phyloP scores from a whole-genome alignment of 2,888 invertebrate species.

The Cancer borealis region DNA sequence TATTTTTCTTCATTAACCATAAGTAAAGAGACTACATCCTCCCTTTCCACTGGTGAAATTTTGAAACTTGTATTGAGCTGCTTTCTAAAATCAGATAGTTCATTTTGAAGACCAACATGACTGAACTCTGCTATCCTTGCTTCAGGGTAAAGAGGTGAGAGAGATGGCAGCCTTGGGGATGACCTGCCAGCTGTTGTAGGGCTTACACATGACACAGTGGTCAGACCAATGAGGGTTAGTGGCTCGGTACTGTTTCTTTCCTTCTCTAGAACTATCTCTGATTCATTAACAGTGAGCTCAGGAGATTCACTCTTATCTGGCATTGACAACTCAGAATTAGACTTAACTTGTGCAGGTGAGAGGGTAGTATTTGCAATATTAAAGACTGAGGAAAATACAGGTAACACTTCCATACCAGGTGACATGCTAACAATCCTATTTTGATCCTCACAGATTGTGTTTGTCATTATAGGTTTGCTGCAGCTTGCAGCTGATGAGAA shows the following conservation, averaged over 20 bases:
- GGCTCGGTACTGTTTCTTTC: neutral
- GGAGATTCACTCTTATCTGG: neutral
- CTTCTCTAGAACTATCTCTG: neutral
- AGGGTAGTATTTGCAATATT: neutral
- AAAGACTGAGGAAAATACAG: conserved; percentile 10
- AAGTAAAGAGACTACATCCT: neutral
- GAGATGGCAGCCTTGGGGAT: neutral
- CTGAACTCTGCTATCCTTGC: neutral
- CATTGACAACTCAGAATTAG: neutral
- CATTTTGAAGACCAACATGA: neutral
- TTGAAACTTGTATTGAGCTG: neutral
- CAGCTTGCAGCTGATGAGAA: conserved; percentile 21
- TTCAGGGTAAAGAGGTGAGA: neutral
- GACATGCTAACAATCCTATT: neutral
- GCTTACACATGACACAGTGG: neutral
- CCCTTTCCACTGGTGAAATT: neutral
- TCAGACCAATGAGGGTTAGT: neutral
- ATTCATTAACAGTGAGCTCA: neutral
- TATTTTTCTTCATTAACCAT: neutral
- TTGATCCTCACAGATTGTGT: conserved; percentile 5
- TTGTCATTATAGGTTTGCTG: neutral
- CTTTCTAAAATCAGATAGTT: neutral
- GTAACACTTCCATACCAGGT: neutral
- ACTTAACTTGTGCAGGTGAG: conserved; percentile 32
- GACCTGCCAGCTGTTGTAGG: neutral